Evolutionary conservation across 2,888 invertebrate species (phyloP).

Genomic region (Masnerella sp.): DNA sequence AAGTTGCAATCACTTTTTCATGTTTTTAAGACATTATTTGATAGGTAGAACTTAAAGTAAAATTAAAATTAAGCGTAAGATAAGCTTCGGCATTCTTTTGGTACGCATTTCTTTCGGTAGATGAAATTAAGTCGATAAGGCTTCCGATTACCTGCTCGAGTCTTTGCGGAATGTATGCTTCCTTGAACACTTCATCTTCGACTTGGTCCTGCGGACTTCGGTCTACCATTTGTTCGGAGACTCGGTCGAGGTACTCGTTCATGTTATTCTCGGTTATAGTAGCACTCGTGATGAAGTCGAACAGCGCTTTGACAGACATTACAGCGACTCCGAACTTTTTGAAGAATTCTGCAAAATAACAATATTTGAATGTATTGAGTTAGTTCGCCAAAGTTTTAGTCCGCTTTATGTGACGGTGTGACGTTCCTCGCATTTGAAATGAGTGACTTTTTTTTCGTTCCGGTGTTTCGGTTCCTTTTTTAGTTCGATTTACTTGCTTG

Average conservation of each 20-base stretch:
- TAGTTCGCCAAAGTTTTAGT: constrained; percentile 19
- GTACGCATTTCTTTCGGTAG: constrained; percentile 12
- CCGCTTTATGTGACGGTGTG: constrained; percentile 8
- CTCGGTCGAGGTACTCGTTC: constrained; percentile 86
- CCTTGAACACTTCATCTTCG: constrained; percentile 95
- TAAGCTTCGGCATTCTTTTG: constrained; percentile 20
- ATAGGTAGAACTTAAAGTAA: constrained; percentile 7
- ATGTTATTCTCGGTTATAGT: constrained; percentile 89
- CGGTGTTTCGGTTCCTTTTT: too few relatives aligned
- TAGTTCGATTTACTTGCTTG: too few relatives aligned
- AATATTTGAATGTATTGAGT: constrained; percentile 9
- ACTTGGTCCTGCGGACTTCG: constrained; percentile 86
- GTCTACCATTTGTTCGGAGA: constrained; percentile 84
- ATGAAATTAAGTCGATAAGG: constrained; percentile 16
- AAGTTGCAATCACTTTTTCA: constrained; percentile 20
- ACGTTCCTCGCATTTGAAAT: constrained; percentile 22
- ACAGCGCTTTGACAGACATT: constrained; percentile 93
- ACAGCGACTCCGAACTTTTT: constrained; percentile 93
- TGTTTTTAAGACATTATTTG: constrained; percentile 18
- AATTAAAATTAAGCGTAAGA: constrained; percentile 2
- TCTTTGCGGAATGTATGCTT: constrained; percentile 94
- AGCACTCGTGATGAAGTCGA: constrained; percentile 97
- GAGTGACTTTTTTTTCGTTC: too few relatives aligned
- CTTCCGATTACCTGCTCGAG: constrained; percentile 86
- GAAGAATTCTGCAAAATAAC: constrained; percentile 85